Percentiles rank a stretch among this genome's conserved stretches.
Conservation (phyloP, 2,797 vertebrate genomes). For the Semotilus atromaculatus region DNA sequence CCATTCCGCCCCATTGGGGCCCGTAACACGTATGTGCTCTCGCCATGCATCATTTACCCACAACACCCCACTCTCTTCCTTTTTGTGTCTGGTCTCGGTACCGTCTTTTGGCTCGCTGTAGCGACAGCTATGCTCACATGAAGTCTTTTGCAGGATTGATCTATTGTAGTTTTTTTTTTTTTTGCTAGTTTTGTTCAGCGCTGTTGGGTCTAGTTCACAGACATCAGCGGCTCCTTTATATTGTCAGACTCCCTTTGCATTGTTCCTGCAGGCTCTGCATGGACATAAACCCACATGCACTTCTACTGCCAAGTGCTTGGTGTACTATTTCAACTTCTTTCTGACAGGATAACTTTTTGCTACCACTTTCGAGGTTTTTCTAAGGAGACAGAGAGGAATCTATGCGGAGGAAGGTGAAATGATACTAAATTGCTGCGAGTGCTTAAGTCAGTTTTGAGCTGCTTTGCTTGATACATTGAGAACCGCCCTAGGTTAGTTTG, state of each 20-base stretch:
- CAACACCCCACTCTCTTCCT: slow-evolving; percentile 53
- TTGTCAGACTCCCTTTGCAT: slow-evolving; percentile 22
- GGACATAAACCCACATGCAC: slow-evolving; percentile 35
- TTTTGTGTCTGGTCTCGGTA: slow-evolving; percentile 9
- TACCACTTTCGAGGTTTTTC: slow-evolving; percentile 59
- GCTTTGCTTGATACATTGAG: slow-evolving; percentile 48
- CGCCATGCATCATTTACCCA: slow-evolving; percentile 74
- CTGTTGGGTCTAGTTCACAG: slow-evolving; percentile 21
- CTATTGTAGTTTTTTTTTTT: slow-evolving; percentile 5
- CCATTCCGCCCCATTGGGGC: slow-evolving; percentile 72
- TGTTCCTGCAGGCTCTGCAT: slow-evolving; percentile 14
- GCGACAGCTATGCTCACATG: background rate
- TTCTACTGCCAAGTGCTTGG: slow-evolving; percentile 65
- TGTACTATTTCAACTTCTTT: slow-evolving; percentile 69
- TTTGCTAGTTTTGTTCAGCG: slow-evolving; percentile 6
- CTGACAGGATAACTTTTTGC: slow-evolving; percentile 68
- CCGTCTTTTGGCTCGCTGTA: background rate
- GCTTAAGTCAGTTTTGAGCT: background rate
- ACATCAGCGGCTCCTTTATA: slow-evolving; percentile 13
- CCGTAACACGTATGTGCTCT: slow-evolving; percentile 69
- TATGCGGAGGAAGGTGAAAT: background rate
- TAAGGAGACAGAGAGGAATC: slow-evolving; percentile 2
- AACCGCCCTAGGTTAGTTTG: slow-evolving; percentile 61
- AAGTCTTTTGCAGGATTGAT: slow-evolving; percentile 22
- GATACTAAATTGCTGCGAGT: slow-evolving; percentile 29